phyloP scores from a whole-genome alignment of 1,140 invertebrate species.

The Antheraea pernyi region DNA sequence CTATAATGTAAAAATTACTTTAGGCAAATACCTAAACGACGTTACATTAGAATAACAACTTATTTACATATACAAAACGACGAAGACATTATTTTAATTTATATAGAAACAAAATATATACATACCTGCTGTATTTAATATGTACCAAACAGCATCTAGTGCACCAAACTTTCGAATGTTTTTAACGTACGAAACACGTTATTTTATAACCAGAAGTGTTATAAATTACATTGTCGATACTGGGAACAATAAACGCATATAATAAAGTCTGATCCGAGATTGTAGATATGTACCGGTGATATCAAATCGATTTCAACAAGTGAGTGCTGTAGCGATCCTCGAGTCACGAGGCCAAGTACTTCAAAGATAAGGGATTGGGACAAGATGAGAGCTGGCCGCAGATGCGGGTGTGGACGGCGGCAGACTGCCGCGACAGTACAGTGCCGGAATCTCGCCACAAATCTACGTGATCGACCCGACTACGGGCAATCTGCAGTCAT shows the following conservation, averaged over 20 bases:
- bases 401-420: constrained; percentile 18
- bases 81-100: background rate
- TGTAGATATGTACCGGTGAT: constrained; percentile 33
- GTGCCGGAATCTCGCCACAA: constrained; percentile 22
- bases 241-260: constrained; percentile 26
- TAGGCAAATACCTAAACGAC: too few relatives aligned
- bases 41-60: too few relatives aligned
- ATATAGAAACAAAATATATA: background rate
- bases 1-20: too few relatives aligned
- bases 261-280: constrained; percentile 34
- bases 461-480: constrained; percentile 38
- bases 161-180: constrained; percentile 6
- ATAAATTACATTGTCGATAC: constrained; percentile 32
- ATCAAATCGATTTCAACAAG: constrained; percentile 30
- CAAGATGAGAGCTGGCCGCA: constrained; percentile 38
- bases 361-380: constrained; percentile 56
- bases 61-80: background rate
- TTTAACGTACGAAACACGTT: background rate
- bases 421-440: constrained; percentile 33
- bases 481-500: constrained; percentile 41
- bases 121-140: background rate
- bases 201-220: constrained; percentile 17
- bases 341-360: constrained; percentile 47
- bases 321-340: constrained; percentile 26
- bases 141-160: background rate